These are phyloP conservation scores for Calypte anna DNA, from an alignment of 2,113 vertebrate genomes.

Conservation along the genomic window DNA sequence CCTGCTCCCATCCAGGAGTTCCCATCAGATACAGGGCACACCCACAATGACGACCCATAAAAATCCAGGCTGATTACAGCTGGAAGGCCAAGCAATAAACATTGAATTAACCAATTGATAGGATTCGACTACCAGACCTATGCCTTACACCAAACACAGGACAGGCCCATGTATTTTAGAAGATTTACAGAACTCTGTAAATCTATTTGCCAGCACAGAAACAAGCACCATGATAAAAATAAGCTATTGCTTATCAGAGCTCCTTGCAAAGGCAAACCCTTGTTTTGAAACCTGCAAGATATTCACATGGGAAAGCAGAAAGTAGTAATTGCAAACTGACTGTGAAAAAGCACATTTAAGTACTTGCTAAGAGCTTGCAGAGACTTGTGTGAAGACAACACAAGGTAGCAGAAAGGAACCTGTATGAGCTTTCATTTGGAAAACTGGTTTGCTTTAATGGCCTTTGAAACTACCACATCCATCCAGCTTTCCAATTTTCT, in stretches of 20 bases:
- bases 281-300: not conserved
- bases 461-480: not conserved
- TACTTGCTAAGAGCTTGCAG: not conserved
- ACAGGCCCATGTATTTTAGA: not conserved
- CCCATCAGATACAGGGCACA: not conserved
- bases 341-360: not conserved
- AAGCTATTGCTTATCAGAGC: not conserved
- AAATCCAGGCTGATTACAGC: accelerated
- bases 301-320: not conserved
- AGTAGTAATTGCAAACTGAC: not conserved
- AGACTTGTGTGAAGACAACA: not conserved
- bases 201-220: not conserved
- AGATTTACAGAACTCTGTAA: not conserved
- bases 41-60: accelerated
- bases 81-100: accelerated
- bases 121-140: not conserved
- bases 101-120: accelerated
- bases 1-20: not conserved
- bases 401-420: not conserved
- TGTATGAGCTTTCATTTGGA: not conserved
- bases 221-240: not conserved
- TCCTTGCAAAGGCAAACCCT: not conserved
- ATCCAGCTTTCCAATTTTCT: not conserved
- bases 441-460: not conserved
- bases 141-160: accelerated